A percentile compares a stretch with the other conserved stretches of the same genome.
These are phyloP conservation scores for Steinernema carpocapsae DNA, from an alignment of 2,888 invertebrate genomes.

Conservation along the genomic window DNA sequence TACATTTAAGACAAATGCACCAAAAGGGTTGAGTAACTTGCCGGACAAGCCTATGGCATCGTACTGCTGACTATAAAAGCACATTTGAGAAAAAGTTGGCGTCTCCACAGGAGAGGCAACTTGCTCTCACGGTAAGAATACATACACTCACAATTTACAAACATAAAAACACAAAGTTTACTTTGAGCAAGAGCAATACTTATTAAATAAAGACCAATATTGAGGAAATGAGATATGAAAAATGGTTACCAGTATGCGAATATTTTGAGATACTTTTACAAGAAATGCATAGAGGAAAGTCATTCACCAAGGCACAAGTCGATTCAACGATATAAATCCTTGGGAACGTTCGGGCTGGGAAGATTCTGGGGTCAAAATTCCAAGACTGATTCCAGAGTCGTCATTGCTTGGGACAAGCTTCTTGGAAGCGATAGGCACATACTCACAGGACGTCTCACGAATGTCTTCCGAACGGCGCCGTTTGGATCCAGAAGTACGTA, in stretches of 20 bases:
- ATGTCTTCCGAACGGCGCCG: neutral
- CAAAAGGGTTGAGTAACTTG: too few relatives aligned
- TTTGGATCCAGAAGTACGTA: neutral
- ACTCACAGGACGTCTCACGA: neutral
- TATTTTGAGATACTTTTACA: neutral
- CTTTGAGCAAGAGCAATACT: neutral
- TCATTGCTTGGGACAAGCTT: slow-evolving; percentile 4
- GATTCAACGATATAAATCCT: neutral
- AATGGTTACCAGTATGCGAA: neutral
- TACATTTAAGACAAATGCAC: too few relatives aligned
- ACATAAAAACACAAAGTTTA: neutral
- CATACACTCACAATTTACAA: neutral
- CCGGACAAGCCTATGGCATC: neutral
- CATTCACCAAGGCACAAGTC: slow-evolving; percentile 22
- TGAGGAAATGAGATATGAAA: neutral
- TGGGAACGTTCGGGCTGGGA: neutral
- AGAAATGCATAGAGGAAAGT: neutral
- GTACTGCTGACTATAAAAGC: slow-evolving; percentile 14
- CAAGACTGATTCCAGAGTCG: slow-evolving; percentile 25
- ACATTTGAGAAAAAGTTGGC: slow-evolving; percentile 21
- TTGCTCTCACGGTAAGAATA: slow-evolving; percentile 17
- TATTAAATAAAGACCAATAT: neutral
- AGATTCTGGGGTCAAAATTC: neutral
- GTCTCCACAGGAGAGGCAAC: slow-evolving; percentile 13
- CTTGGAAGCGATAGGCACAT: neutral